These are phyloP conservation scores for Notothenia coriiceps DNA, from an alignment of 2,113 vertebrate species.

Conservation along the genomic window DNA sequence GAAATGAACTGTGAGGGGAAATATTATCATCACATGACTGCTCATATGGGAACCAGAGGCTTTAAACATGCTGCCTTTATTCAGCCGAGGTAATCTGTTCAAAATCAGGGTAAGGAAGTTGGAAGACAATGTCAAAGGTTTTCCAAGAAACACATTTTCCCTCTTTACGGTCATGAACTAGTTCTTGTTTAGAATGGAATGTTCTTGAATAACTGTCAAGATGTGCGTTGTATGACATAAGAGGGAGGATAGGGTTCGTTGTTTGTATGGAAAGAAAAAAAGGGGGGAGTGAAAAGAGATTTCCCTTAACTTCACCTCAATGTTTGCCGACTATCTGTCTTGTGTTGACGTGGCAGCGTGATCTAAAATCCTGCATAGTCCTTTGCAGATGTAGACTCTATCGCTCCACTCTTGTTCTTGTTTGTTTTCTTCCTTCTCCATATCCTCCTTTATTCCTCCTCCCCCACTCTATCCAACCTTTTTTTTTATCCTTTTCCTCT, in stretches of 20 bases:
- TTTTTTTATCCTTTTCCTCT: slow-evolving; percentile 28
- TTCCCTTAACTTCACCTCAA: slow-evolving; percentile 29
- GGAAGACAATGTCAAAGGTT: slow-evolving; percentile 32
- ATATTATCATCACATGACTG: slow-evolving; percentile 23
- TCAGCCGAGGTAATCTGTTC: slow-evolving; percentile 28
- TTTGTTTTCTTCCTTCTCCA: slow-evolving; percentile 32
- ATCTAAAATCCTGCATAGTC: slow-evolving; percentile 64
- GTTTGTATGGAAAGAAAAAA: slow-evolving; percentile 1
- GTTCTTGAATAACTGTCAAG: slow-evolving; percentile 28
- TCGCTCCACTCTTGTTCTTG: slow-evolving; percentile 43
- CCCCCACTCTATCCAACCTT: slow-evolving; percentile 21
- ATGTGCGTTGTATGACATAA: slow-evolving; percentile 16
- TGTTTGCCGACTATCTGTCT: slow-evolving; percentile 45
- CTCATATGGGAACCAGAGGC: slow-evolving; percentile 23
- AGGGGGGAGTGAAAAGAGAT: slow-evolving; percentile 5
- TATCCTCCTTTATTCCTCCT: slow-evolving; percentile 33
- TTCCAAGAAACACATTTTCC: slow-evolving; percentile 39
- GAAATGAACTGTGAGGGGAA: slow-evolving; percentile 45
- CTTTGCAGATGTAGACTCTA: slow-evolving; percentile 68
- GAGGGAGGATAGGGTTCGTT: slow-evolving; percentile 21
- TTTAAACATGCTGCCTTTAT: slow-evolving; percentile 43
- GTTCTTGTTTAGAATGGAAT: slow-evolving; percentile 44
- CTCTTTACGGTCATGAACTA: slow-evolving; percentile 39
- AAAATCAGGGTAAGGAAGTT: slow-evolving; percentile 51
- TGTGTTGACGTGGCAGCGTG: slow-evolving; percentile 80